Conservation (phyloP, 2,888 invertebrate genomes). For the Chelonus formosanus region DNA sequence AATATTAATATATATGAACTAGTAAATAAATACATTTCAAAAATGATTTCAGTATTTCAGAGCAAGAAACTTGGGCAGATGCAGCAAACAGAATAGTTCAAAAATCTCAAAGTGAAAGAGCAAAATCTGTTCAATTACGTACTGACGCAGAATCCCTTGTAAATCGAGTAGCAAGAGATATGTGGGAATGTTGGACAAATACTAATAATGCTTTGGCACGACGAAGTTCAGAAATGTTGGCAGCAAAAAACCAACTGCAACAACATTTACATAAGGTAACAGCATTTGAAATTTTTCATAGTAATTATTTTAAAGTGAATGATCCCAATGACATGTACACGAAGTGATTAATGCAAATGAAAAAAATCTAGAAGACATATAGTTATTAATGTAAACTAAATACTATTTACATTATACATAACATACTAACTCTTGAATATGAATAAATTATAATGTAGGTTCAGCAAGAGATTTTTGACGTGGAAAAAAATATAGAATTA, state of each 20-base stretch:
- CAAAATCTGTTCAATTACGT: conserved; percentile 80
- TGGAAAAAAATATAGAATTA: conserved; percentile 90
- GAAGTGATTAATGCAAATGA: no score
- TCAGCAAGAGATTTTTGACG: conserved; percentile 92
- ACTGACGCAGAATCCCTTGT: conserved; percentile 82
- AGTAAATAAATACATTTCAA: background rate
- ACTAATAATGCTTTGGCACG: conserved; percentile 83
- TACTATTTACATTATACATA: no score
- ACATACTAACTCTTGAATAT: no score
- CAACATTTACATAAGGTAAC: conserved; percentile 71
- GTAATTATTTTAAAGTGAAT: no score
- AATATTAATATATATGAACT: no score
- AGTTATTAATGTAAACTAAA: no score
- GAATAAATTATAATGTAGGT: conserved; percentile 66
- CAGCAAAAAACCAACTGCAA: conserved; percentile 86
- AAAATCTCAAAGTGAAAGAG: conserved; percentile 82
- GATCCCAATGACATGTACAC: no score
- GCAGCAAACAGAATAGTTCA: conserved; percentile 80
- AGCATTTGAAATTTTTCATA: no score
- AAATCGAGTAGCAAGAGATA: conserved; percentile 80
- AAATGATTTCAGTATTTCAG: conserved; percentile 72
- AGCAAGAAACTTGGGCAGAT: conserved; percentile 84
- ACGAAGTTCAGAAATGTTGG: conserved; percentile 79
- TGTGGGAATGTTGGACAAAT: conserved; percentile 89
- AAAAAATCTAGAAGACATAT: no score